These are phyloP conservation scores for Forbesichthys agassizii DNA, from an alignment of 2,113 vertebrate species.

Conservation along the genomic window DNA sequence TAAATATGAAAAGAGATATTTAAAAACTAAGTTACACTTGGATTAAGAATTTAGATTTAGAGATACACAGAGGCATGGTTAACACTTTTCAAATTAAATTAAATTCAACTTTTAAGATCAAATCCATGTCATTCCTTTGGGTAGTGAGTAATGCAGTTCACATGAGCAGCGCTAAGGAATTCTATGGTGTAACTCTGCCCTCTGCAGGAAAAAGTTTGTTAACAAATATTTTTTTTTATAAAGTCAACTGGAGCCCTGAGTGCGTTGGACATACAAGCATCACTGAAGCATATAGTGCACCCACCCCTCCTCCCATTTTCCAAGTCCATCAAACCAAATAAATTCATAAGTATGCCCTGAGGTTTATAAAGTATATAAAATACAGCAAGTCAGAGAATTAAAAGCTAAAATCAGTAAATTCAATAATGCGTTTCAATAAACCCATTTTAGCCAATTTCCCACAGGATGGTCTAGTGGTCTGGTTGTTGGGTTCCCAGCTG, in stretches of 20 bases:
- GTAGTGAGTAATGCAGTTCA: conserved; percentile 38
- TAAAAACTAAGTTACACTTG: background rate
- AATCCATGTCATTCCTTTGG: background rate
- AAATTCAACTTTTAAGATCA: background rate
- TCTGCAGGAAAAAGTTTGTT: conserved; percentile 65
- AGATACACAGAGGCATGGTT: background rate
- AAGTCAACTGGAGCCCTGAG: background rate
- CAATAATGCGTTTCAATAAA: too few species aligned
- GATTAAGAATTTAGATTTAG: background rate
- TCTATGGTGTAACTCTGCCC: conserved; percentile 68
- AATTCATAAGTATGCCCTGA: too few species aligned
- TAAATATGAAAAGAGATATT: background rate
- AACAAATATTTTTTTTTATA: background rate
- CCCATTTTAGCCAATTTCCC: too few species aligned
- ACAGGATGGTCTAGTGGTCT: too few species aligned
- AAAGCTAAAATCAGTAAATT: too few species aligned
- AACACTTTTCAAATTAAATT: background rate
- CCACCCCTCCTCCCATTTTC: too few species aligned
- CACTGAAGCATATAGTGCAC: conserved; percentile 25
- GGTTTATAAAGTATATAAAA: too few species aligned
- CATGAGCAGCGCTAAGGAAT: conserved; percentile 15
- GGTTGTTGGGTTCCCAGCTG: too few species aligned
- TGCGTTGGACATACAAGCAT: background rate
- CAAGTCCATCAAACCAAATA: too few species aligned
- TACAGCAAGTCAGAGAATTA: too few species aligned